Evolutionary conservation across 2,888 invertebrate species (phyloP), one percentile per base, ranked within the genome.

Genomic region (Linyphia triangularis): DNA sequence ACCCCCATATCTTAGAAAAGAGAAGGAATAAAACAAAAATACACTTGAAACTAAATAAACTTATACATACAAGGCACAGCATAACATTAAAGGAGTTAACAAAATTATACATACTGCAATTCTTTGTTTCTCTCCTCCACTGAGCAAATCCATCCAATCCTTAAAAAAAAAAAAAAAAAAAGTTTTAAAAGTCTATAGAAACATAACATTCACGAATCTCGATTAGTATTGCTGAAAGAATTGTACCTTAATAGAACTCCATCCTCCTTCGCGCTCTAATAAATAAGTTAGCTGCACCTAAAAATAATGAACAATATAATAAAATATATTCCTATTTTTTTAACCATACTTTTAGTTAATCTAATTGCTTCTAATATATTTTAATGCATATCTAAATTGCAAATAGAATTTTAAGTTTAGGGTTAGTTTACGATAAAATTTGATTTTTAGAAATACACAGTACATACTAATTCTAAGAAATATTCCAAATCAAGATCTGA

Each of bases 61-160:
- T n/a, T n/a, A n/a, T n/a, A n/a, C n/a, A n/a, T n/a, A n/a, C n/a
- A n/a, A n/a, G 1, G 30, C 5, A 28, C 3, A 65, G 16, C 16
- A 24, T 24, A 28, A 65, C n/a, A 63, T 40, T 65, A 0, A 51
- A 51, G 7, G 5, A 51, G 0, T 1, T 51, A 13, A 51, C 5
- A 26, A 13, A 65, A 28, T 9, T 16, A 33, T 28, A 92, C 94
- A 94, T 92, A 97, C 96, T 73, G 99, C 99, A 91, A 99, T 96
- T 92, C 99, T 94, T 93, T 99, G 99, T 92, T 99, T 99, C 94
- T 99, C 99, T 16, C 99, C 99, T 0, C 99, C 99, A 43, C 97
- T 98, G 5, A 99, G 94, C 0, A 99, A 98, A 93, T 99, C 99
- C 95, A 99, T 96, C 99, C 99, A 99, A 94, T 99, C 99, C 91